phyloP scores from a whole-genome alignment of 1,140 invertebrate species.

The Danaus plexippus region DNA sequence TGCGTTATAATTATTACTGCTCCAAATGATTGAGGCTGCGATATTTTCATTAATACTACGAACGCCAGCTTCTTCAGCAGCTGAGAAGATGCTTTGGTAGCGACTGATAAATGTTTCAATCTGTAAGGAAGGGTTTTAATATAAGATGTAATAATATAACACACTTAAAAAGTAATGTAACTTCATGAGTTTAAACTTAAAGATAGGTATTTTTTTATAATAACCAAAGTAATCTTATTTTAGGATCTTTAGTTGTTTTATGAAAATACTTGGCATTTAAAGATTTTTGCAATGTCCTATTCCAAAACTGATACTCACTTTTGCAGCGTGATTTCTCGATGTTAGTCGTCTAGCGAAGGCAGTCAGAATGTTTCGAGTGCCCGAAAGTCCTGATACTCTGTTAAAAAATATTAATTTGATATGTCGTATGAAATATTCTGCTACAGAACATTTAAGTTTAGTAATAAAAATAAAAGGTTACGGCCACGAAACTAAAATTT shows the following conservation, averaged over 20 bases:
- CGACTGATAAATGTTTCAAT: conserved; percentile 32
- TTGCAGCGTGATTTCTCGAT: conserved; percentile 29
- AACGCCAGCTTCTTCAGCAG: conserved; percentile 47
- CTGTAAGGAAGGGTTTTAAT: conserved; percentile 26
- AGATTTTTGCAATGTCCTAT: no score
- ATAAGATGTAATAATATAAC: conserved; percentile 2
- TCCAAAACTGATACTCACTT: conserved; percentile 20
- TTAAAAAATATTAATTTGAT: conserved; percentile 10
- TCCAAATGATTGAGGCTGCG: conserved; percentile 47
- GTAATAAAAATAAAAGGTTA: no score
- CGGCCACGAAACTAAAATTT: no score
- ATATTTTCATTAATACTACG: conserved; percentile 51
- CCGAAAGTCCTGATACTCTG: conserved; percentile 58
- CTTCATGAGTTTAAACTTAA: no score
- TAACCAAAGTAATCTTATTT: background rate
- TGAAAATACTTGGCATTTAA: background rate
- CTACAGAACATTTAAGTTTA: no score
- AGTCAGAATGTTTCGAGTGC: conserved; percentile 58
- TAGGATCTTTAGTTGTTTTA: conserved; percentile 2
- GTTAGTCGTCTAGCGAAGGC: conserved; percentile 48
- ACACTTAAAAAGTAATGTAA: no score
- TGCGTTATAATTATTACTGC: conserved; percentile 23
- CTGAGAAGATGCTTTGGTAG: conserved; percentile 40
- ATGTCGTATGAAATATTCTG: no score
- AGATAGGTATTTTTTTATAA: no score